Base-by-base conservation (phyloP, 2,113 vertebrate genomes). In the Callospermophilus lateralis region DNA sequence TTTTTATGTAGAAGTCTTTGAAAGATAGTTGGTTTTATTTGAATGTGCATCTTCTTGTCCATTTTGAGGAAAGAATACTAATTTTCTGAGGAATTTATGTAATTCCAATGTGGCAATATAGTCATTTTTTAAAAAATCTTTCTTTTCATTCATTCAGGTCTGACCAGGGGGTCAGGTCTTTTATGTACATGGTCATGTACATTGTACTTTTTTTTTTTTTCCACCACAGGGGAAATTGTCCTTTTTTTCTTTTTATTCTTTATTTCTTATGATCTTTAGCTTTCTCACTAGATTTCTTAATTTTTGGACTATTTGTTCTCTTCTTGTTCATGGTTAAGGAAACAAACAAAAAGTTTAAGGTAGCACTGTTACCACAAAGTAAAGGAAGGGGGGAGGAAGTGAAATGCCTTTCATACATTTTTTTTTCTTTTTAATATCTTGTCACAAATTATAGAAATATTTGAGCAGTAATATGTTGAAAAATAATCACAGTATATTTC, bases 391-490 rank as follows among this genome's bases (percentile, higher is more conserved):
- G 20, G 37, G 6, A 34, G 13, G 53, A 74, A 79, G 79, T 73
- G 28, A 89, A 79, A 84, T 80, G 26, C 45, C 24, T 51, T 79
- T 92, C 26, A 84, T 84, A 30, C 12, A 53, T 17, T 17, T 13
- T 15, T 61, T 90, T 83, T 94, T 15, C 7, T 89, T 55, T 48
- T 48, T 73, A 92, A 80, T 67, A 51, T 84, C 15, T 81, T 92
- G 8, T 76, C 7, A 42, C n/a, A 92, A 70, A 2, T 95, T n/a
- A 74, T 74, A 51, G 34, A 90, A 95, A 76, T 93, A 93, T 20
- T 73, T 89, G 34, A 87, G 48, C 28, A 78, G 10, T 73, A 24
- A 77, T 73, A 80, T n/a, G 15, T 55, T 77, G 80, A 89, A 80
- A 78, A 91, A 88, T 2, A 83, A 28, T 76, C 26, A 81, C 68